Evolutionary conservation across 1,140 invertebrate genomes (phyloP).

Genomic region (Aphelinus certus): DNA sequence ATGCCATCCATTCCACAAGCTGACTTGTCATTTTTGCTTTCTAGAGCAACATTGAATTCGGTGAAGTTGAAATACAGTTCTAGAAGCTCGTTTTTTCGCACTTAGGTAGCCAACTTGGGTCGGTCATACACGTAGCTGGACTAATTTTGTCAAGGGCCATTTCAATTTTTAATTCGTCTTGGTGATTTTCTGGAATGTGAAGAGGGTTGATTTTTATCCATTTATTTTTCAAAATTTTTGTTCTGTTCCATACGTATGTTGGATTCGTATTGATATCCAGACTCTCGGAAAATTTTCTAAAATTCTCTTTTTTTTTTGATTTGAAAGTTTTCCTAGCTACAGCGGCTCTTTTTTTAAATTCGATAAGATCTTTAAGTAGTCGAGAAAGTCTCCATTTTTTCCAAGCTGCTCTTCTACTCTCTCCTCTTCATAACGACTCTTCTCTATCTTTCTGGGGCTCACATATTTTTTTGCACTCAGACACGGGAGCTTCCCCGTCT

Average conservation of each 20-base stretch:
- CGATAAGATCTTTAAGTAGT: neutral
- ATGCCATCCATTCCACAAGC: neutral
- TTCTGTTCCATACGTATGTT: neutral
- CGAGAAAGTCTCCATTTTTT: neutral
- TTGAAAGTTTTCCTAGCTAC: neutral
- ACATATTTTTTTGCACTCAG: too few species aligned
- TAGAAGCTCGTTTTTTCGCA: neutral
- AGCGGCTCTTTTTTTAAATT: slow-evolving; percentile 1
- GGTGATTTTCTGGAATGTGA: neutral
- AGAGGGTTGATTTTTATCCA: neutral
- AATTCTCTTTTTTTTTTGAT: neutral
- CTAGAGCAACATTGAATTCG: slow-evolving; percentile 7
- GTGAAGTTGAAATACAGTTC: neutral
- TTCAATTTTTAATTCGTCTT: neutral
- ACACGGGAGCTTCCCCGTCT: too few species aligned
- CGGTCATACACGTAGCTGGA: neutral
- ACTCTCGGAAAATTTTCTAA: neutral
- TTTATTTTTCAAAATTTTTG: slow-evolving; percentile 7
- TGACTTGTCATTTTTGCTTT: neutral
- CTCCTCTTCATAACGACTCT: too few species aligned
- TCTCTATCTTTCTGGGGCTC: too few species aligned
- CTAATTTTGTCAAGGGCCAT: neutral
- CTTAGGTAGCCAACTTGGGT: neutral
- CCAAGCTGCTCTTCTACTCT: neutral
- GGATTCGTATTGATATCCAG: neutral